Base-by-base conservation (phyloP, 1,140 invertebrate genomes). In the Charaxes varanes region DNA sequence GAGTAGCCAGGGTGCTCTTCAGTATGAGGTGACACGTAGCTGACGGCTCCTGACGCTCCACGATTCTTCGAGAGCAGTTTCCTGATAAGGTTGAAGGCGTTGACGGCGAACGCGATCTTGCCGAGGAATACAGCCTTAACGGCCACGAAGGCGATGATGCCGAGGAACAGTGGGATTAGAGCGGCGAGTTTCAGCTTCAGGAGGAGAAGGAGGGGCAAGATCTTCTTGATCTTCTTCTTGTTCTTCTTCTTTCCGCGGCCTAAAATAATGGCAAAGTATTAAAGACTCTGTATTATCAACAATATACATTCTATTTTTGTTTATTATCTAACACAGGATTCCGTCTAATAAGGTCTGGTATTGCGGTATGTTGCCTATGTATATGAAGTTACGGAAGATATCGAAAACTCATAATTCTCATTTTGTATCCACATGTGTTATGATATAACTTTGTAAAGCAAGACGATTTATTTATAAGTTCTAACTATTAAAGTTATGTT, bases 71-170 rank as follows among this genome's bases (percentile, higher is more conserved):
- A 43, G 0, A 83, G 17, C n/a, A 83, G 63, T 51, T 93, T 93
- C 77, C 93, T 91, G 46, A 94, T 85, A 1, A 89, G 90, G 44
- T 91, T 90, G 51, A 94, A 86, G 4, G 87, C 88, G 41, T 88
- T 89, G 53, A 94, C 87, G 45, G 93, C 87, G 15, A 94, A 87
- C 4, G 92, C 92, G 26, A 94, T 88, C 74, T 94, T 94, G 59
- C 92, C 92, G 42, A 94, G 87, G 54, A 94, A 86, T 26, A 94
- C 86, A 7, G 93, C 93, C 84, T 94, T 94, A 83, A 94, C 89
- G 4, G 93, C 92, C 7, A 92, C 85, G 18, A 94, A 84, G 7
- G 91, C 93, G 35, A 94, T 86, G 58, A 88, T 90, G 34, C 93
- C 93, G 4, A 94, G 87, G 40, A 89, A 88, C 23, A 94, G 79